Evolutionary conservation across 2,797 vertebrate species (phyloP).

Genomic region (Luscinia megarhynchos): DNA sequence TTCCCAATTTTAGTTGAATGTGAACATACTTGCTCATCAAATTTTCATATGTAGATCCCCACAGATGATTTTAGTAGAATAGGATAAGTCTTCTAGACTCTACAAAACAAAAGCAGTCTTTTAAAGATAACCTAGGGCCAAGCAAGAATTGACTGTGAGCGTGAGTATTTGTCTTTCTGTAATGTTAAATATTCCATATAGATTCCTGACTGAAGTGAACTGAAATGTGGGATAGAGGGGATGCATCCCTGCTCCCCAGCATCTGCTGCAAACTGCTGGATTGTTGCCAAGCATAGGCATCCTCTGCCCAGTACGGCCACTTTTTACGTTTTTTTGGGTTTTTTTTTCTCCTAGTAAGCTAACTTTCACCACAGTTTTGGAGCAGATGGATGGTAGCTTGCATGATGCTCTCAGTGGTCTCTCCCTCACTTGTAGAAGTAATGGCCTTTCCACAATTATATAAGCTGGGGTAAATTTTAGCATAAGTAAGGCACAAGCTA

Average conservation of each 20-base stretch:
- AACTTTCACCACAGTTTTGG: not conserved
- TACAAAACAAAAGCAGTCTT: not conserved
- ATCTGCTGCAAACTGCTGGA: not conserved
- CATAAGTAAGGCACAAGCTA: not conserved
- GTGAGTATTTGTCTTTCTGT: accelerated
- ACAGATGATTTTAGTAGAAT: not conserved
- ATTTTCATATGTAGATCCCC: not conserved
- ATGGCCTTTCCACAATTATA: not conserved
- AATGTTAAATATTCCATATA: not conserved
- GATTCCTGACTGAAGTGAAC: not conserved
- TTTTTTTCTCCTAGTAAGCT: not conserved
- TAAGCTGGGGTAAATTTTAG: not conserved
- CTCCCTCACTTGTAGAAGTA: not conserved
- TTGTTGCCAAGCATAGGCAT: not conserved
- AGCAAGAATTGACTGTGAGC: not conserved
- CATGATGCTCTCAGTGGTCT: not conserved
- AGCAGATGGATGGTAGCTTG: not conserved
- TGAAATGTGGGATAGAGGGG: not conserved
- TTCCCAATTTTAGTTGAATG: not conserved
- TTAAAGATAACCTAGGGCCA: not conserved
- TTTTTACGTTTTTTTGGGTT: not conserved
- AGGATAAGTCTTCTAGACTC: not conserved
- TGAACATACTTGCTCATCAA: not conserved
- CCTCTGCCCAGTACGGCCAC: not conserved
- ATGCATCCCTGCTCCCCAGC: not conserved